Base-by-base conservation (phyloP, 2,113 vertebrate genomes). In the Catharus bicknelli region DNA sequence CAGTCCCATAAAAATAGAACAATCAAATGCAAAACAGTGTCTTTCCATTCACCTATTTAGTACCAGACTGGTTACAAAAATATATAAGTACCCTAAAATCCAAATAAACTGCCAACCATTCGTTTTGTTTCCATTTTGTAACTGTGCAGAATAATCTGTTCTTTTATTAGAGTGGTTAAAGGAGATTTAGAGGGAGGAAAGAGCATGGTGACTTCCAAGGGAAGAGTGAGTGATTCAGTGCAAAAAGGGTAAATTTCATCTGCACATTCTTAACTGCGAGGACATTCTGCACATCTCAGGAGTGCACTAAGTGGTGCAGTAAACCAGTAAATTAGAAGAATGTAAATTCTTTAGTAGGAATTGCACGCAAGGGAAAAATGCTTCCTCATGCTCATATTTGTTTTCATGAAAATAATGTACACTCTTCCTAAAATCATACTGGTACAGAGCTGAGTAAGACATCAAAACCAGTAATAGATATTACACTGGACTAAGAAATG, bases 261-360 rank as follows among this genome's bases (percentile, higher is more conserved):
- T 95, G 97, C 95, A 97, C 97, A 97, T 98, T 98, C 97, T 97
- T 97, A 94, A 94, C 97, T 96, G 95, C 45, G 96, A 98, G 97
- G 97, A 97, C 97, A 97, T 96, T 97, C 97, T 97, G 97, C 96
- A 96, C 97, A 97, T 98, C 97, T 97, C 97, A 97, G 97, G 97
- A 97, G 93, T 98, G 96, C 96, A 98, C 97, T 97, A 98, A 98
- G 97, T 97, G 98, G 93, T 98, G 98, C 98, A 93, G 97, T 98
- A 98, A 98, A 98, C 97, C 98, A 98, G 98, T 98, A 98, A 98
- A 98, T 98, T 98, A 98, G 98, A 98, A 98, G 98, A 98, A 98
- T 98, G 98, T 98, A 98, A 98, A 98, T 98, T 98, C 98, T 98
- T 98, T 97, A 97, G 97, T 91, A 97, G 97, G 97, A 98, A 98